phyloP scores from a whole-genome alignment of 2,888 invertebrate genomes.

The Subacronicta megacephala region DNA sequence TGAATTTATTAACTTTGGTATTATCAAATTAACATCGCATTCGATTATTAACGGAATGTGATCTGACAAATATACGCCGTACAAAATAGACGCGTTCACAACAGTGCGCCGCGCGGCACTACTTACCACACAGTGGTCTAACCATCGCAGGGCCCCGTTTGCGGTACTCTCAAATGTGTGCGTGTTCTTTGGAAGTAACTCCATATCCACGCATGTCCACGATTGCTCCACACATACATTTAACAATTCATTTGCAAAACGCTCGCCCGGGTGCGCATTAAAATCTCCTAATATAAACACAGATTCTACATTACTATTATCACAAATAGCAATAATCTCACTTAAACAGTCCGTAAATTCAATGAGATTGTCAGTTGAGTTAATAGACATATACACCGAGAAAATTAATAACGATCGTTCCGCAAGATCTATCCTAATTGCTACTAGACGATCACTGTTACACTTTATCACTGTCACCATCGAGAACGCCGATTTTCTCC shows the following conservation, averaged over 20 bases:
- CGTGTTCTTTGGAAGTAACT: slow-evolving; percentile 1
- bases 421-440: neutral
- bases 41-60: slow-evolving; percentile 7
- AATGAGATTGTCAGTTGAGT: slow-evolving; percentile 4
- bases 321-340: slow-evolving; percentile 39
- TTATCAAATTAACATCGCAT: slow-evolving; percentile 6
- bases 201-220: slow-evolving; percentile 10
- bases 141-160: slow-evolving; percentile 5
- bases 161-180: slow-evolving; percentile 11
- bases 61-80: slow-evolving; percentile 3
- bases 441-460: slow-evolving; percentile 1
- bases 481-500: neutral
- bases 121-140: slow-evolving; percentile 16
- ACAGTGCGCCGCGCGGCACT: slow-evolving; percentile 6
- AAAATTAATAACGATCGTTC: slow-evolving; percentile 26
- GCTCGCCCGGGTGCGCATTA: too few relatives aligned
- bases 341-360: too few relatives aligned
- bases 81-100: slow-evolving; percentile 3
- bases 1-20: neutral
- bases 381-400: slow-evolving; percentile 38
- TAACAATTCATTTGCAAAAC: slow-evolving; percentile 27
- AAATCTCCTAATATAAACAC: slow-evolving; percentile 22
- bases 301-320: slow-evolving; percentile 31
- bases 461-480: neutral
- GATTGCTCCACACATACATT: slow-evolving; percentile 9